Base-by-base conservation (phyloP, 2,888 invertebrate species). In the Caenorhabditis imperialis region DNA sequence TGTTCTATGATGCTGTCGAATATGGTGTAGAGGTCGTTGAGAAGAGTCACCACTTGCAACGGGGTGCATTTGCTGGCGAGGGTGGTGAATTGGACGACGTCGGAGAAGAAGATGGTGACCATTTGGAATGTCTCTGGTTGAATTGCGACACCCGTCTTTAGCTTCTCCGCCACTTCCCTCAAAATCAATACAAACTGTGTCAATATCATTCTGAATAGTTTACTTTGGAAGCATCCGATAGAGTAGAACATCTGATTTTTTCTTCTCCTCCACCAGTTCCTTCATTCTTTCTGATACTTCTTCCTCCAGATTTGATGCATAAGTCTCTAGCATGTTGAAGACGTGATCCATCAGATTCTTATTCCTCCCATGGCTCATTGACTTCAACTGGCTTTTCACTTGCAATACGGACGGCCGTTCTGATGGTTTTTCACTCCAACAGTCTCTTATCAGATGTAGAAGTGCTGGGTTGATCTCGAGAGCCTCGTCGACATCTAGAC, bases 1-100 rank as follows among this genome's bases (percentile, higher is more conserved):
- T 83, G 79, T 7, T 80, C 85, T 22, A 87, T 87, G 22, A 86
- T 83, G n/a, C 74, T 79, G 60, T 87, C 87, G 45, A 88, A 81
- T 3, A 77, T 62, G 1, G 84, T 81, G 71, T 87, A 86, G 7
- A 86, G 62, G 47, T 86, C 83, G 67, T 86, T 86, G 22, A 86
- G 77, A 8, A 86, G 70, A 27, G 77, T 79, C 7, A 86, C 70
- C 10, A 80, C 80, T 72, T 84, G 84, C 4, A 84, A 62, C 0
- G 84, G 83, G 12, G 82, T 76, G 40, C 81, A 82, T 12, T 76
- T 76, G 6, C 73, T 57, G 3, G 84, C 83, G 2, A 84, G 65
- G 10, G 44, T 77, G 10, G 84, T 84, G 61, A 84, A 84, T 6
- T 69, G 50, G 25, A 84, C 84, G n/a, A 84, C 79, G 42, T 84